Percentiles rank a stretch among this genome's conserved stretches.
Evolutionary conservation across 2,797 vertebrate species (phyloP).

Genomic region (Gymnocypris eckloni): DNA sequence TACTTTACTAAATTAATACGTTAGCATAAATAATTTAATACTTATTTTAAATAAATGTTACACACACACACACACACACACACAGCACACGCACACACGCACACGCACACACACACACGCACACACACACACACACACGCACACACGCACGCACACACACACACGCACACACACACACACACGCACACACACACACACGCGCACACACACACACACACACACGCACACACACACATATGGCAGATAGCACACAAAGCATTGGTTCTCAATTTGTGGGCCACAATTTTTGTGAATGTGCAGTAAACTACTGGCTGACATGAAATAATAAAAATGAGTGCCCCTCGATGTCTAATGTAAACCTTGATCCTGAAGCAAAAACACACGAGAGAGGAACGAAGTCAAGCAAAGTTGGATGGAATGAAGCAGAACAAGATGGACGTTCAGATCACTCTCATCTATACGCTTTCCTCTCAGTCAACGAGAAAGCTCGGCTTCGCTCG

Average conservation of each 20-base stretch:
- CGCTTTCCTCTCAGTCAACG: slow-evolving; percentile 64
- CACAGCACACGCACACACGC: no score
- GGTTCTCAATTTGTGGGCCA: background rate
- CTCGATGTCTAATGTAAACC: background rate
- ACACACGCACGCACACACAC: no score
- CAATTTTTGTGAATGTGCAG: background rate
- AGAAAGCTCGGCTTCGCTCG: background rate
- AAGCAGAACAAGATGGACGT: background rate
- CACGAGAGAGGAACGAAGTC: background rate
- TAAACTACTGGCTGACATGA: background rate
- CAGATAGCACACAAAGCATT: background rate
- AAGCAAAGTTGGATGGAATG: background rate
- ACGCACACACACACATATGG: background rate
- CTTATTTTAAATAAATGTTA: background rate
- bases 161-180: no score
- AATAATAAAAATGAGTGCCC: background rate
- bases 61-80: no score
- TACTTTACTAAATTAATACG: no score
- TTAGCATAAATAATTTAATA: background rate
- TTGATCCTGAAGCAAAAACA: background rate
- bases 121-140: no score
- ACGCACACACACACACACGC: no score
- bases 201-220: no score
- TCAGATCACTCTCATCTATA: slow-evolving; percentile 11
- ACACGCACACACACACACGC: no score